Percentiles rank a stretch among this genome's conserved stretches.
phyloP scores from a whole-genome alignment of 2,888 invertebrate species.

The Folsomia manolachei region DNA sequence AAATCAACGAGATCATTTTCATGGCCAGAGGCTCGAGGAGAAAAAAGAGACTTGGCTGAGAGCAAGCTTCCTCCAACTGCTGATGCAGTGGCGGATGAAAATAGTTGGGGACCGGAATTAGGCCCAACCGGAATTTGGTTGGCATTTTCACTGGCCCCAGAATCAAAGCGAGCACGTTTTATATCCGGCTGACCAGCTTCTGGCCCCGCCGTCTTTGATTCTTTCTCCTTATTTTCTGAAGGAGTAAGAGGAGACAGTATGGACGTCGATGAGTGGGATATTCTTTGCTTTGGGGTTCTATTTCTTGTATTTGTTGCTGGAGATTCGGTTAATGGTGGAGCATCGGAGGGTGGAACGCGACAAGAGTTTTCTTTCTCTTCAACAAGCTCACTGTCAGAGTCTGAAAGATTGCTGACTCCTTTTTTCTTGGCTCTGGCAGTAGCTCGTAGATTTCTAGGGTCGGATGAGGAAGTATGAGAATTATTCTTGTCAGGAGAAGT shows the following conservation, averaged over 20 bases:
- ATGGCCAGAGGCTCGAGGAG: constrained; percentile 38
- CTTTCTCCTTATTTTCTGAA: constrained; percentile 42
- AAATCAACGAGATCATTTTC: constrained; percentile 49
- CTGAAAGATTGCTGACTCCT: constrained; percentile 44
- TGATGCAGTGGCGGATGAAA: background rate
- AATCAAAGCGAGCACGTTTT: constrained; percentile 46
- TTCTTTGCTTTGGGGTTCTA: constrained; percentile 10
- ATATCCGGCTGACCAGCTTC: constrained; percentile 50
- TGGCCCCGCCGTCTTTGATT: constrained; percentile 25
- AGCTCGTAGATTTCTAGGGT: constrained; percentile 52
- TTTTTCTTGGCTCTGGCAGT: constrained; percentile 56
- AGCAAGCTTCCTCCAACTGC: background rate
- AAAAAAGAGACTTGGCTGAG: constrained; percentile 47
- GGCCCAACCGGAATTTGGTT: background rate
- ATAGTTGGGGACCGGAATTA: background rate
- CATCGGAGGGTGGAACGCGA: constrained; percentile 14
- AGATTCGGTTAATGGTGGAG: constrained; percentile 19
- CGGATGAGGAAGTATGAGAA: constrained; percentile 15
- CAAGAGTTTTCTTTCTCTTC: constrained; percentile 49
- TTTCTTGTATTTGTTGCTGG: constrained; percentile 12
- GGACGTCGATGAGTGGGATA: constrained; percentile 11
- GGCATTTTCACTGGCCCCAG: constrained; percentile 6
- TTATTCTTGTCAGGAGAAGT: constrained; percentile 4
- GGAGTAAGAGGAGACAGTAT: constrained; percentile 47
- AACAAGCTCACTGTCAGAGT: constrained; percentile 42